Conservation (phyloP, 1,140 invertebrate genomes). For the Tetramorium parvispinum region DNA sequence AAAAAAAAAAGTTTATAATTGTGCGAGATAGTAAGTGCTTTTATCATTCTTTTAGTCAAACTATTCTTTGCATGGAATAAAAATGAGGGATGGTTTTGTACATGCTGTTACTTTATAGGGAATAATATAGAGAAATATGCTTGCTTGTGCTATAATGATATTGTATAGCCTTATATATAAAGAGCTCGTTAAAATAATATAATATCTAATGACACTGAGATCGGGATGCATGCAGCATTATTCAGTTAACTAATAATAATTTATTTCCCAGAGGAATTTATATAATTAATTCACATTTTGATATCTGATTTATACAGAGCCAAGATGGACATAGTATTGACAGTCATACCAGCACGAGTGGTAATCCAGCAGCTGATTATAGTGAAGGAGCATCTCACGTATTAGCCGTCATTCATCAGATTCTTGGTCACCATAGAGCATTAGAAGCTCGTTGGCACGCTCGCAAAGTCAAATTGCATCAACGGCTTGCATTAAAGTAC, state of each 20-base stretch:
- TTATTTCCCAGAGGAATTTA: not conserved
- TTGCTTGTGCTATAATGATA: constrained; percentile 35
- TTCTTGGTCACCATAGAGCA: constrained; percentile 96
- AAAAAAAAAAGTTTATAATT: constrained; percentile 37
- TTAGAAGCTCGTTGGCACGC: constrained; percentile 97
- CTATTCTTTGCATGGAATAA: constrained; percentile 29
- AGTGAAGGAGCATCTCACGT: constrained; percentile 96
- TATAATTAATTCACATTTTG: not conserved
- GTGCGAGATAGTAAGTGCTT: constrained; percentile 55
- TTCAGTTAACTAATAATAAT: not conserved
- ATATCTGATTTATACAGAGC: constrained; percentile 80
- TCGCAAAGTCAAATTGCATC: constrained; percentile 97
- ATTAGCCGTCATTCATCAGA: constrained; percentile 96
- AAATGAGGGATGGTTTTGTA: not conserved
- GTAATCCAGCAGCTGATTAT: constrained; percentile 97
- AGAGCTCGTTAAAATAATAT: constrained; percentile 7
- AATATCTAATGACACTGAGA: not conserved
- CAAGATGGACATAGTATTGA: constrained; percentile 83
- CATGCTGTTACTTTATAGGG: not conserved
- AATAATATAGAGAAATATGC: constrained; percentile 16
- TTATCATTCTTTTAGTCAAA: not conserved
- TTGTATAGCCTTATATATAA: not conserved
- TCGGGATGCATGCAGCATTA: constrained; percentile 27
- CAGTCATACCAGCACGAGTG: constrained; percentile 87
- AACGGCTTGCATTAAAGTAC: constrained; percentile 94